Evolutionary conservation across 37 sponge, comb jelly and placozoan species (phyloP), one percentile per base, ranked within the genome.

Genomic region (Tethya wilhelma): DNA sequence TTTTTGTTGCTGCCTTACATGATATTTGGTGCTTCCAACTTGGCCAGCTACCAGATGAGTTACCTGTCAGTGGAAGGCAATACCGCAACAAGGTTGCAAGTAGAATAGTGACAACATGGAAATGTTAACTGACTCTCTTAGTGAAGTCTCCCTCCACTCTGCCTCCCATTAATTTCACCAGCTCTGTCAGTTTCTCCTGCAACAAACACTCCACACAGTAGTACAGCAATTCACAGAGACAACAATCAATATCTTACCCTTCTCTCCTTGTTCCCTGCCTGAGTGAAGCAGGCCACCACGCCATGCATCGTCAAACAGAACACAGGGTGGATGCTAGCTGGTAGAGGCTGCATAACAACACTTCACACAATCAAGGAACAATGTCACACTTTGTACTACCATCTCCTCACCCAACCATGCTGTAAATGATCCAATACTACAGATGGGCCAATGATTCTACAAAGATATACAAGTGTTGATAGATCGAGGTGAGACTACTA

Each of bases 21-120:
- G 76, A 73, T 95, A 95, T 65, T 95, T 95, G 25, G 83, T 85
- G 20, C 89, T 94, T 22, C 89, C 84, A 20, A 95, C 96, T 62
- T 89, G 87, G 29, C 96, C 96, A 56, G 90, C 94, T n/a, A 95
- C 67, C 22, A 95, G 79, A 65, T 95, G 96, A 8, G 96, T 95
- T 1, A 83, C 84, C 90, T 84, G 53, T 0, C 39, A 14, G 38
- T 53, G 9, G 34, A 7, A 67, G 20, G 19, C 62, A 8, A 59
- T 59, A 30, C 5, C 20, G 25, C n/a, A 23, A 12, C 29, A 30
- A 29, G 17, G 20, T 59, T 59, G 20, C 28, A 6, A 59, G 28
- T 1, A 19, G 23, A 58, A 5, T 43, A 28, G 2, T 26, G 33
- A 64, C 19, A 31, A 57, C 17, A 6, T 42, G 42, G 32, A 22